Evolutionary conservation across 2,797 vertebrate genomes (phyloP).

Genomic region (Dicrostonyx torquatus): DNA sequence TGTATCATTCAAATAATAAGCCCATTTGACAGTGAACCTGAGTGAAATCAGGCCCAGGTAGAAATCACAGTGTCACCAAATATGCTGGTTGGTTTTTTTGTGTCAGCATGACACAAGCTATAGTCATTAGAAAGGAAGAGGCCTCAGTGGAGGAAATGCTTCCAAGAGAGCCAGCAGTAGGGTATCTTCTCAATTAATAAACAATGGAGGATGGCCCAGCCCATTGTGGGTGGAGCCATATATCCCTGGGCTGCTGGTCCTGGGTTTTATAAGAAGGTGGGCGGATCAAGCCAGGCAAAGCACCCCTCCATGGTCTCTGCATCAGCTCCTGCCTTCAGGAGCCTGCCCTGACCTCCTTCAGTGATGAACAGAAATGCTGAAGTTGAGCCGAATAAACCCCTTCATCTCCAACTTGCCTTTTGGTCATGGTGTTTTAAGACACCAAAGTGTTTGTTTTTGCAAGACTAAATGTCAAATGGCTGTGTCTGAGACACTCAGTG

Average conservation of each 20-base stretch:
- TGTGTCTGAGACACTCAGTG: background rate
- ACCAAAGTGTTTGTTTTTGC: slow-evolving; percentile 30
- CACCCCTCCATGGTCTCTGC: background rate
- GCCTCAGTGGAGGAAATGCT: no score
- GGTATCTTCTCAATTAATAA: background rate
- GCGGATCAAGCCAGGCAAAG: background rate
- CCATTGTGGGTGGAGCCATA: background rate
- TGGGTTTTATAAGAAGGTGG: background rate
- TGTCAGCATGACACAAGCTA: background rate
- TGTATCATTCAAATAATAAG: slow-evolving; percentile 48
- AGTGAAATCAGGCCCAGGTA: slow-evolving; percentile 14
- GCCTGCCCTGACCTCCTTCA: background rate
- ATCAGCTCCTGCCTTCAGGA: background rate
- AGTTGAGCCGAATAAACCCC: background rate
- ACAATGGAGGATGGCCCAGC: background rate
- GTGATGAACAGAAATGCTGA: background rate
- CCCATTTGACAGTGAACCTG: background rate
- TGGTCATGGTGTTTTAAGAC: background rate
- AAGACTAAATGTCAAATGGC: background rate
- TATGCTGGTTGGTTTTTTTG: background rate
- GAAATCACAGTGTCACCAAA: slow-evolving; percentile 26
- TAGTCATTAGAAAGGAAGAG: no score
- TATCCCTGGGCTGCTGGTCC: background rate
- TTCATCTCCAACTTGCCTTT: background rate
- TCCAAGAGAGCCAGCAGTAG: no score